These are phyloP conservation scores for Pammene aurita DNA, from an alignment of 2,888 invertebrate genomes.

Conservation along the genomic window DNA sequence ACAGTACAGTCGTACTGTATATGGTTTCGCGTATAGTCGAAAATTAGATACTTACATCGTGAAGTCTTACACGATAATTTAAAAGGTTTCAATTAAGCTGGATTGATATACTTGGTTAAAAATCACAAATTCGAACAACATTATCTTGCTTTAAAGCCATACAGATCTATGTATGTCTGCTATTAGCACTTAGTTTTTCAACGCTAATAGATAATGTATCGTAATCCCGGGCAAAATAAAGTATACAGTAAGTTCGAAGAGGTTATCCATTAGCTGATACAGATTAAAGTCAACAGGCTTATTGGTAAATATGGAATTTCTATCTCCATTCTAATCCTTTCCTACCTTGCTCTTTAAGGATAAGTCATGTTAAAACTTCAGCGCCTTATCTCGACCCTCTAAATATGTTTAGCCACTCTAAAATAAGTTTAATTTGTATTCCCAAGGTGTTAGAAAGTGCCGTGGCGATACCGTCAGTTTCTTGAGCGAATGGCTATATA, in stretches of 20 bases:
- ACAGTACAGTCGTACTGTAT: no score
- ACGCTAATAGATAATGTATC: no score
- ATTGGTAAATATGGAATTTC: slow-evolving; percentile 29
- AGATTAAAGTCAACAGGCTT: slow-evolving; percentile 32
- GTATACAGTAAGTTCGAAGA: slow-evolving; percentile 8
- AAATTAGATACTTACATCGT: no score
- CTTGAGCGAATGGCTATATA: slow-evolving; percentile 69
- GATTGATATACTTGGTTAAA: neutral
- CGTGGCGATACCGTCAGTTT: slow-evolving; percentile 71
- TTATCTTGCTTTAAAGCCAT: no score
- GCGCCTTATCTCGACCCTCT: neutral
- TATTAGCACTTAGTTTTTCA: no score
- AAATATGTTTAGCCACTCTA: slow-evolving; percentile 36
- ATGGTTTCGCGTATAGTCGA: no score
- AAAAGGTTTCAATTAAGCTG: neutral
- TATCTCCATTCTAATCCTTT: slow-evolving; percentile 30
- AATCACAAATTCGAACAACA: neutral
- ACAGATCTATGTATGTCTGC: no score
- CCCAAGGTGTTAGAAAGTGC: slow-evolving; percentile 62
- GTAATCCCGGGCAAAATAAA: no score
- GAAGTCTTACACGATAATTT: neutral
- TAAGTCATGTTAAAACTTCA: slow-evolving; percentile 27
- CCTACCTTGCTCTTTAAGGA: slow-evolving; percentile 24
- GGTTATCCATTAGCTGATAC: slow-evolving; percentile 29
- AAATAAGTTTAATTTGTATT: slow-evolving; percentile 63